phyloP scores from a whole-genome alignment of 2,797 vertebrate genomes.

The Pristis pectinata region DNA sequence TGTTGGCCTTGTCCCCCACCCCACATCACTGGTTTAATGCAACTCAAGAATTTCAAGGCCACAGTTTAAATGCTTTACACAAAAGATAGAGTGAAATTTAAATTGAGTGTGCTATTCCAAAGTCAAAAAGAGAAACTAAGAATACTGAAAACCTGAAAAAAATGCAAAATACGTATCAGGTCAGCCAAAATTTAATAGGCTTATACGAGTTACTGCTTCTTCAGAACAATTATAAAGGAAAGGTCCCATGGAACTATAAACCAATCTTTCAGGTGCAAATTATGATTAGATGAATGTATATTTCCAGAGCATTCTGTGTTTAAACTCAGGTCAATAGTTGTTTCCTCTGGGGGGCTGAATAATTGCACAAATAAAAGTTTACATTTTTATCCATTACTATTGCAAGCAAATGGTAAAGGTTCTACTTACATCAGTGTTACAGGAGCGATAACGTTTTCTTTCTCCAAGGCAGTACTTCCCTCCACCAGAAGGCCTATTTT shows the following conservation, averaged over 20 bases:
- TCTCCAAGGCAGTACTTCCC: conserved; percentile 96
- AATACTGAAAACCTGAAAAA: too few relatives aligned
- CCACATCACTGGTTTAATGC: too few relatives aligned
- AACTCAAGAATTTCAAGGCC: too few relatives aligned
- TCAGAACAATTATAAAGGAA: neutral
- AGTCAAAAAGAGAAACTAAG: neutral
- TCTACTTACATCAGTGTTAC: conserved; percentile 92
- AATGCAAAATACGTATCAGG: neutral
- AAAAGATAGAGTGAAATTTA: neutral
- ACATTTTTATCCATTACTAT: neutral
- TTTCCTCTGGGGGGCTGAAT: neutral
- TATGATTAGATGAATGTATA: neutral
- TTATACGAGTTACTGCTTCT: neutral
- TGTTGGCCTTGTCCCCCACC: too few relatives aligned
- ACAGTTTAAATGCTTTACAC: neutral
- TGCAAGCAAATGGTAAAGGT: neutral
- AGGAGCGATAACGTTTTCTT: conserved; percentile 91
- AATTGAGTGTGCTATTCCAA: neutral
- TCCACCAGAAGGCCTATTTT: conserved; percentile 83
- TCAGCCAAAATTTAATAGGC: neutral
- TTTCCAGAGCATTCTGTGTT: neutral
- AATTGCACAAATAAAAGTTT: neutral
- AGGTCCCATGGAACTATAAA: neutral
- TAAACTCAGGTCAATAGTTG: neutral
- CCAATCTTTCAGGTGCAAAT: neutral